These are phyloP conservation scores for Crotalus tigris DNA, from an alignment of 2,113 vertebrate species.

Conservation along the genomic window DNA sequence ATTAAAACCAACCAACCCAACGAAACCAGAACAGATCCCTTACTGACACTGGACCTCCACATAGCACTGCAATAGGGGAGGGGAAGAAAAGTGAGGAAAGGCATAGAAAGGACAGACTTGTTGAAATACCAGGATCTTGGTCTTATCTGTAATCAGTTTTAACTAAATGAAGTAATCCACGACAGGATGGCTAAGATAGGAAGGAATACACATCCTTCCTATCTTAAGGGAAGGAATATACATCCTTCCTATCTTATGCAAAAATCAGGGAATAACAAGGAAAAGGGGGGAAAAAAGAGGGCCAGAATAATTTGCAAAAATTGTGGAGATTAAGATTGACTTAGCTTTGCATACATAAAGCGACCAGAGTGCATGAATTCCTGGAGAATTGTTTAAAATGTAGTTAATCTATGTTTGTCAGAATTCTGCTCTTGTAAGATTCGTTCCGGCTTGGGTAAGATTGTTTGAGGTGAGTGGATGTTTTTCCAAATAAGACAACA, in stretches of 20 bases:
- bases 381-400: not conserved
- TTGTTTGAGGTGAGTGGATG: not conserved
- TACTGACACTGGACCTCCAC: too few relatives aligned
- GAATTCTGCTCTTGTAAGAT: not conserved
- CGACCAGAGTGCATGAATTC: not conserved
- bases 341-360: not conserved
- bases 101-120: not conserved
- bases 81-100: not conserved
- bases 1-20: not conserved
- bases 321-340: not conserved
- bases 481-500: not conserved
- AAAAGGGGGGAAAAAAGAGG: not conserved
- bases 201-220: not conserved
- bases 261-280: not conserved
- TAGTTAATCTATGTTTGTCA: not conserved
- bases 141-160: not conserved
- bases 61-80: not conserved
- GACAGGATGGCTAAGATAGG: not conserved
- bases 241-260: not conserved
- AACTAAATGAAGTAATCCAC: not conserved
- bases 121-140: not conserved
- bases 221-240: not conserved
- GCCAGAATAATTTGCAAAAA: not conserved
- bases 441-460: not conserved
- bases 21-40: not conserved